A percentile compares a stretch with the other conserved stretches of the same genome.
Conservation (phyloP, 2,113 vertebrate species). For the Baryphthengus martii region DNA sequence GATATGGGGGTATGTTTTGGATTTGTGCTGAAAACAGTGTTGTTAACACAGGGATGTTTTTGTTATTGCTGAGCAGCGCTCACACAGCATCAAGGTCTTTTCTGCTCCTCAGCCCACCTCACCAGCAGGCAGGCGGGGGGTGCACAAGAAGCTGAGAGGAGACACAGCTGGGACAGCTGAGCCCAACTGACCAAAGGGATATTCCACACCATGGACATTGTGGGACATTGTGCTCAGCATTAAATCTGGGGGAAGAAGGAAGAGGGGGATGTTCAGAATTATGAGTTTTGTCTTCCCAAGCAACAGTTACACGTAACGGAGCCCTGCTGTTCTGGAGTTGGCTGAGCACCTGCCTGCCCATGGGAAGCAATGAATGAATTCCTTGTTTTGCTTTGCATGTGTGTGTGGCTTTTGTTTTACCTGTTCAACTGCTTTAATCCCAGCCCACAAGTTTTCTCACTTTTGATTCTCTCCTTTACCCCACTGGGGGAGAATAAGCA, state of each 20-base stretch:
- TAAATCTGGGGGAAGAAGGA: background rate
- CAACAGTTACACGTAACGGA: rapidly evolving
- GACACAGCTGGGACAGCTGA: background rate
- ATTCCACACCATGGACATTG: rapidly evolving
- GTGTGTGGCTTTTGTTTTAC: background rate
- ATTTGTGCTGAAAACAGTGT: background rate
- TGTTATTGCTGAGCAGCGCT: background rate
- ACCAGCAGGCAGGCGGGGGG: background rate
- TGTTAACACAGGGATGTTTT: background rate
- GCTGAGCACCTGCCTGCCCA: background rate
- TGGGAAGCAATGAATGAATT: background rate
- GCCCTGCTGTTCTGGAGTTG: background rate
- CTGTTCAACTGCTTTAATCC: background rate
- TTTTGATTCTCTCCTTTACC: background rate
- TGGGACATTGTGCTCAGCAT: rapidly evolving
- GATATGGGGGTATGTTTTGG: background rate
- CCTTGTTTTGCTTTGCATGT: background rate
- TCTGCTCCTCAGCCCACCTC: background rate
- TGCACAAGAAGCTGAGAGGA: background rate
- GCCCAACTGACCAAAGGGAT: rapidly evolving
- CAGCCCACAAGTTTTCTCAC: background rate
- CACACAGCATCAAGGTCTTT: background rate
- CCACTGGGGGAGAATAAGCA: rapidly evolving
- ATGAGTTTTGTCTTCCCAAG: rapidly evolving
- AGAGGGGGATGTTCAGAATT: rapidly evolving